These are phyloP conservation scores for Cephus spinipes DNA, from an alignment of 2,888 invertebrate species.

Conservation along the genomic window DNA sequence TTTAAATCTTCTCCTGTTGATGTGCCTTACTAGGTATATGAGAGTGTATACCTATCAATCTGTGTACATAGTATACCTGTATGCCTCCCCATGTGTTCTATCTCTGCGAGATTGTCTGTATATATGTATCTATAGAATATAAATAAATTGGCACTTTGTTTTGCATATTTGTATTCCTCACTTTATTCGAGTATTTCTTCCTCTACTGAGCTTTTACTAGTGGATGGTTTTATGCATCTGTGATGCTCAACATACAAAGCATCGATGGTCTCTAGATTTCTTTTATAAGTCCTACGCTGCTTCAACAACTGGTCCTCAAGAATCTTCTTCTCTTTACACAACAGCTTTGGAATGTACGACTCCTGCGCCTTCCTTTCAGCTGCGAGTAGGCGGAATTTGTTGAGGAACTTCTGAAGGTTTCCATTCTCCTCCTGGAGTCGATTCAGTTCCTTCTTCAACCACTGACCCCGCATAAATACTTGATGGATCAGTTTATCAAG, in stretches of 20 bases:
- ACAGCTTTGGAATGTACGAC: slow-evolving; percentile 37
- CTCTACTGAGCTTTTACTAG: neutral
- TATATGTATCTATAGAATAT: slow-evolving; percentile 4
- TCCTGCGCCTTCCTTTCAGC: slow-evolving; percentile 36
- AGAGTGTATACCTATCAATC: neutral
- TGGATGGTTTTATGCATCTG: slow-evolving; percentile 30
- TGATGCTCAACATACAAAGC: slow-evolving; percentile 39
- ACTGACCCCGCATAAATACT: slow-evolving; percentile 39
- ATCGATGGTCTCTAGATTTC: slow-evolving; percentile 38
- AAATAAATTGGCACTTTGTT: neutral
- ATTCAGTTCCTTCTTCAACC: slow-evolving; percentile 38
- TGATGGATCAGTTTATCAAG: slow-evolving; percentile 37
- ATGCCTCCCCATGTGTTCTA: neutral
- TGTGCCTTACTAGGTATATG: no score
- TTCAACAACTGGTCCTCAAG: slow-evolving; percentile 32
- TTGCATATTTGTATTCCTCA: neutral
- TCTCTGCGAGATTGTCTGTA: neutral
- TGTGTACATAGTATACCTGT: neutral
- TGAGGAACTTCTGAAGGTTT: slow-evolving; percentile 31
- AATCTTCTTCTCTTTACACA: slow-evolving; percentile 32
- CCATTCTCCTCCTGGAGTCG: slow-evolving; percentile 40
- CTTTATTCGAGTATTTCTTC: neutral
- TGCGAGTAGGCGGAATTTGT: slow-evolving; percentile 34
- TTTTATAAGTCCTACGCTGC: slow-evolving; percentile 28
- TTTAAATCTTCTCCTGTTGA: no score